These are phyloP conservation scores for Eledona agricola DNA, from an alignment of 2,888 invertebrate genomes.

Conservation along the genomic window DNA sequence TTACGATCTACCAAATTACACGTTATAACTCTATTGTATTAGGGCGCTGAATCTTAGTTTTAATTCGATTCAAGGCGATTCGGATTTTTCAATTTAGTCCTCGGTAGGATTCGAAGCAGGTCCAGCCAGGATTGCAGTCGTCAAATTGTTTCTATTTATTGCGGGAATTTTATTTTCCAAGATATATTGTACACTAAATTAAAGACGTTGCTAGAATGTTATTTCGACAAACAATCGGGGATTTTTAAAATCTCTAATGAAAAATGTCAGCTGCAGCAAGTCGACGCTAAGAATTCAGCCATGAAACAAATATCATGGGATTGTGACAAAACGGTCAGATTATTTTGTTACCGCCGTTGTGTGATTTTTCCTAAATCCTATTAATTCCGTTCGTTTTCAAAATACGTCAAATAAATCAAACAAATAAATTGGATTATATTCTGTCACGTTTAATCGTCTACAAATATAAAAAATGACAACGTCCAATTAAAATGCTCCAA, in stretches of 20 bases:
- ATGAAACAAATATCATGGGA: no score
- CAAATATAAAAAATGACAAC: slow-evolving; percentile 10
- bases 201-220: slow-evolving; percentile 3
- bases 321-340: no score
- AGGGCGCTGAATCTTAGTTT: slow-evolving; percentile 24
- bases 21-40: slow-evolving; percentile 38
- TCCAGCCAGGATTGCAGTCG: slow-evolving; percentile 6
- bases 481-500: slow-evolving; percentile 4
- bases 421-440: neutral
- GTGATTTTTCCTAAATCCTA: no score
- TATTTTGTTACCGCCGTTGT: no score
- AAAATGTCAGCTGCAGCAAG: slow-evolving; percentile 5
- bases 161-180: neutral
- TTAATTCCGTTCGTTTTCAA: slow-evolving; percentile 1
- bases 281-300: no score
- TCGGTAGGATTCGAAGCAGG: slow-evolving; percentile 1
- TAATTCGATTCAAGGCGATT: slow-evolving; percentile 20
- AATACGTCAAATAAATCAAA: slow-evolving; percentile 1
- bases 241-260: slow-evolving; percentile 10
- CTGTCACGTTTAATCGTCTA: slow-evolving; percentile 4
- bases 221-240: slow-evolving; percentile 12
- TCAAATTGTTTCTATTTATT: slow-evolving; percentile 21
- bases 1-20: slow-evolving; percentile 43
- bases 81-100: slow-evolving; percentile 18
- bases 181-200: slow-evolving; percentile 5